These are phyloP conservation scores for Poliocrania exsul DNA, from an alignment of 2,797 vertebrate species.

Conservation along the genomic window DNA sequence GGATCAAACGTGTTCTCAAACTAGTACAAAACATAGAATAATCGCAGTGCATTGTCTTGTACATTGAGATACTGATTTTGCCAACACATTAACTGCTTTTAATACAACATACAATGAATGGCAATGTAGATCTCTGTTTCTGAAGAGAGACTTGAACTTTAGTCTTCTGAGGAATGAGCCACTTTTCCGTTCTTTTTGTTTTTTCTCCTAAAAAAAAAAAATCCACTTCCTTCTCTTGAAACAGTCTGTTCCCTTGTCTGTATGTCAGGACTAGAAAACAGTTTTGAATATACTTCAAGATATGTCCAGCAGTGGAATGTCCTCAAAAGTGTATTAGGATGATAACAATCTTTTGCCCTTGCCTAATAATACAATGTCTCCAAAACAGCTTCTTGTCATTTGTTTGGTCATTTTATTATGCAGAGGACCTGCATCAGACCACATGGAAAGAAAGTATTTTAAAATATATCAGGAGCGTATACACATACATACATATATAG, in stretches of 20 bases:
- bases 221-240: not conserved
- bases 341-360: fast-evolving
- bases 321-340: not conserved
- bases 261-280: not conserved
- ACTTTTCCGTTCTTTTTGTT: not conserved
- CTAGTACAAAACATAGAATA: not conserved
- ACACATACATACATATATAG: too few species aligned
- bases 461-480: not conserved
- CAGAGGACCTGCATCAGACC: not conserved
- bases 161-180: not conserved
- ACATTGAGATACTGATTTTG: not conserved
- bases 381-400: not conserved
- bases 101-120: not conserved
- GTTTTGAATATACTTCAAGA: not conserved
- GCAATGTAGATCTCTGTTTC: not conserved
- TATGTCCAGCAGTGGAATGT: not conserved
- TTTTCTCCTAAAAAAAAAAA: not conserved
- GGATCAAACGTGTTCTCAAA: not conserved
- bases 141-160: not conserved
- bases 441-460: not conserved
- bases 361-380: not conserved
- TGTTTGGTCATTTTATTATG: not conserved
- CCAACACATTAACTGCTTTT: not conserved
- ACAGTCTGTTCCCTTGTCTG: not conserved
- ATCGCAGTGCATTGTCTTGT: not conserved